Evolutionary conservation across 2,113 vertebrate genomes (phyloP), one percentile per base, ranked within the genome.

Genomic region (Zosterops pallidus): DNA sequence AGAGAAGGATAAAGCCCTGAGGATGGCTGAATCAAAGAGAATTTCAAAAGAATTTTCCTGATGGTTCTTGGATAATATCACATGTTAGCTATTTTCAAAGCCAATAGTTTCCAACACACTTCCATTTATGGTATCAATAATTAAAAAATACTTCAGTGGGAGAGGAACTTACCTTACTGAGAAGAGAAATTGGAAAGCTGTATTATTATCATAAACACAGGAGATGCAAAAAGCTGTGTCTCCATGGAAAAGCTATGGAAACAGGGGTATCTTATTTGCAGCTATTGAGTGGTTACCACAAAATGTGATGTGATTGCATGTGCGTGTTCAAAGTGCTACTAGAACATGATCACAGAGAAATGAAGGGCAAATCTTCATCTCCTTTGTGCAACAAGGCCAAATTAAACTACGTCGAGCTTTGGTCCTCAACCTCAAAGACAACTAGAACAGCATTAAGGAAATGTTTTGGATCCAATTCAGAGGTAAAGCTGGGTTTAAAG

Each of bases 51-150:
- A 92, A 93, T 92, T 92, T 97, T 96, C 90, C 93, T 96, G 95
- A 93, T 97, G 88, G 88, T 90, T 96, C 94, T 93, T 95, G 93
- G 95, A 95, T 94, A 94, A 89, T 94, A 96, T 78, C 93, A 92
- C 92, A 95, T 86, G 90, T 96, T 94, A 96, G 86, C 94, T 95
- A 96, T 96, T 97, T 97, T 96, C 94, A 97, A 96, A 96, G 93
- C 93, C 94, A 96, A 96, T 95, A 90, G 88, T 92, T 97, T 95
- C 93, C 95, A 94, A 95, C 93, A 74, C 82, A 76, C 92, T 93
- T 95, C 95, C 96, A 93, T 95, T 97, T 96, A 96, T 75, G 90
- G 94, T 82, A 96, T 95, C 93, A 97, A 97, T 96, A 96, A 96
- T 97, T 96, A 95, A 97, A 95, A 95, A 92, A 71, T 68, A 83